Conservation (phyloP, 2,113 vertebrate genomes). For the Poeciliopsis occidentalis region DNA sequence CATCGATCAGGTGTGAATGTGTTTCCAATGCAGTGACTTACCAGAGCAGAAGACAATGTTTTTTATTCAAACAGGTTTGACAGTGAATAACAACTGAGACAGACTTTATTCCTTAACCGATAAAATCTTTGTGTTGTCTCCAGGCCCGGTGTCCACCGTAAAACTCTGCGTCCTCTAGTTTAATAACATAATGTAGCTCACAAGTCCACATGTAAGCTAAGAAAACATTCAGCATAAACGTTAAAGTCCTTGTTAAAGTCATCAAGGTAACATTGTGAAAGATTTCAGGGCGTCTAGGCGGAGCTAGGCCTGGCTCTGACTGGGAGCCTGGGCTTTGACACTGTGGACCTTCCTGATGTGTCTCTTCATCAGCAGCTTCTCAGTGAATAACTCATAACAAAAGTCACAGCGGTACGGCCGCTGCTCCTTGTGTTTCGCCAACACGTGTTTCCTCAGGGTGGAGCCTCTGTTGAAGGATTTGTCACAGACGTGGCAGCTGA, state of each 20-base stretch:
- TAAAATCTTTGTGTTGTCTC: too few relatives aligned
- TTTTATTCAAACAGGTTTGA: too few relatives aligned
- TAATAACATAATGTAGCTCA: not conserved
- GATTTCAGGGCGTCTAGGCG: not conserved
- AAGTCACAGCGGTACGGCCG: slow-evolving; percentile 55
- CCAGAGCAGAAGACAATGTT: too few relatives aligned
- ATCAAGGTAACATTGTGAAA: not conserved
- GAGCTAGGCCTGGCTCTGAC: slow-evolving; percentile 32
- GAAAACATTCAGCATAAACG: not conserved
- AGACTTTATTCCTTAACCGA: too few relatives aligned
- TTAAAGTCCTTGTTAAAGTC: not conserved
- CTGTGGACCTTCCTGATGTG: slow-evolving; percentile 54
- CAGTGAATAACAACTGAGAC: too few relatives aligned
- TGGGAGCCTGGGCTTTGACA: slow-evolving; percentile 27
- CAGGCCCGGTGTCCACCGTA: too few relatives aligned
- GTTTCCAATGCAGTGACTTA: too few relatives aligned
- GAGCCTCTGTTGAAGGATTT: slow-evolving; percentile 61
- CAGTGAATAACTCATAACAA: slow-evolving; percentile 51
- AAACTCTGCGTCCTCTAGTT: not conserved
- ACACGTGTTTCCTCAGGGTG: slow-evolving; percentile 52
- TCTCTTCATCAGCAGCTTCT: slow-evolving; percentile 58
- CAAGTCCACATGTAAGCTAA: not conserved
- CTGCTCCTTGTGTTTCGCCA: slow-evolving; percentile 57
- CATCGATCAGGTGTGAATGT: too few relatives aligned
- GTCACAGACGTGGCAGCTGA: slow-evolving; percentile 60